A percentile compares a stretch with the other conserved stretches of the same genome.
Conservation (phyloP, 1,140 invertebrate genomes). For the Amyelois transitella region DNA sequence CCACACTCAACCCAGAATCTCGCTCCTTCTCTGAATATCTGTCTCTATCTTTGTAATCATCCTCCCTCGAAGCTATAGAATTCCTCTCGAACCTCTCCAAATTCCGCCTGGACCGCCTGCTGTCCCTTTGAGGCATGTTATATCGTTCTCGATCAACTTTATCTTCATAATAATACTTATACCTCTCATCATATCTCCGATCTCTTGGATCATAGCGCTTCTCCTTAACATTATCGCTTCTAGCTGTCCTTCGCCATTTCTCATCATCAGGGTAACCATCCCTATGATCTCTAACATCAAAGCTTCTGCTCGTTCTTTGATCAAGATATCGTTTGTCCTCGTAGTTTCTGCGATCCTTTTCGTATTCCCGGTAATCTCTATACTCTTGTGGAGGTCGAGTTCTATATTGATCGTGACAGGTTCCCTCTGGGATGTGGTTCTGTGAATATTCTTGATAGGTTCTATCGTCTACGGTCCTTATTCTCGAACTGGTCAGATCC, state of each 20-base stretch:
- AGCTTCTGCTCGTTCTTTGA: constrained; percentile 54
- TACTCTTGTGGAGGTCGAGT: constrained; percentile 16
- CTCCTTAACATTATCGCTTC: constrained; percentile 41
- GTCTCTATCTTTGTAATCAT: constrained; percentile 34
- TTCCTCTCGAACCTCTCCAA: constrained; percentile 46
- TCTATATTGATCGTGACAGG: constrained; percentile 29
- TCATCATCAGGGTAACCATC: constrained; percentile 34
- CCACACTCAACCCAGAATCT: constrained; percentile 56
- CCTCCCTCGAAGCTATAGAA: constrained; percentile 48
- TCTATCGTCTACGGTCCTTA: constrained; percentile 24
- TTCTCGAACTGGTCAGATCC: constrained; percentile 25
- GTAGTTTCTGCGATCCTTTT: constrained; percentile 25
- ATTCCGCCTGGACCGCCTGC: constrained; percentile 25
- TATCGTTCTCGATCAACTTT: constrained; percentile 21
- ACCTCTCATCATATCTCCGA: constrained; percentile 35
- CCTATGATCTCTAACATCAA: constrained; percentile 31
- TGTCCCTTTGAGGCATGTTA: constrained; percentile 28
- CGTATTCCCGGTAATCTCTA: constrained; percentile 37
- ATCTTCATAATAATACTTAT: constrained; percentile 53
- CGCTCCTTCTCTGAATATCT: constrained; percentile 50
- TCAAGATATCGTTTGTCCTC: constrained; percentile 42
- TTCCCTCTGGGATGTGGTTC: constrained; percentile 30
- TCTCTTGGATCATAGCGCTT: constrained; percentile 35
- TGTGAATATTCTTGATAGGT: constrained; percentile 31
- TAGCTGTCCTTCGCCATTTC: constrained; percentile 30